Conservation (phyloP, 2,888 invertebrate genomes). For the Colostygia pectinataria region DNA sequence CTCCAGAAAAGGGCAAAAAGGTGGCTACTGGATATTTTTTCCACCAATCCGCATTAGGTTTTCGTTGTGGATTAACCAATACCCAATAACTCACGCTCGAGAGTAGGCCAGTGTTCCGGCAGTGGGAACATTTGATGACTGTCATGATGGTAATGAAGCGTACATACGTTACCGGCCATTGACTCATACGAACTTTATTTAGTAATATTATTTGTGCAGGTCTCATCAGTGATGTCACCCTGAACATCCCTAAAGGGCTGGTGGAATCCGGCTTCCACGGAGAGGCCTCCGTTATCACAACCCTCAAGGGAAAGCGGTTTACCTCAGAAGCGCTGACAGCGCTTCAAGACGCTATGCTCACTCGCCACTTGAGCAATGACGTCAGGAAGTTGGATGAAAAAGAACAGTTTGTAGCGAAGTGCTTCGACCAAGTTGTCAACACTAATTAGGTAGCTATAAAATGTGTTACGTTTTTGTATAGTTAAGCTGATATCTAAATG, state of each 20-base stretch:
- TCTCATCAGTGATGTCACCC: constrained; percentile 85
- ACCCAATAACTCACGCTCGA: too few relatives aligned
- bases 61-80: too few relatives aligned
- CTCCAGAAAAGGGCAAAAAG: too few relatives aligned
- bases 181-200: too few relatives aligned
- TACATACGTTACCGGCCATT: too few relatives aligned
- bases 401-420: constrained; percentile 85
- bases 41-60: too few relatives aligned
- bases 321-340: constrained; percentile 84
- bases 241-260: constrained; percentile 85
- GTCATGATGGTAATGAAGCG: too few relatives aligned
- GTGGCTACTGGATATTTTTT: too few relatives aligned
- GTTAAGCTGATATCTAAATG: constrained; percentile 9
- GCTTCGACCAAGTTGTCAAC: constrained; percentile 85
- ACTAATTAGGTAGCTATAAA: constrained; percentile 59
- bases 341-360: constrained; percentile 81
- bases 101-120: too few relatives aligned
- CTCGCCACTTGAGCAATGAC: constrained; percentile 58
- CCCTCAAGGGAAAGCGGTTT: constrained; percentile 86
- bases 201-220: constrained; percentile 49
- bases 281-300: constrained; percentile 85
- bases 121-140: too few relatives aligned
- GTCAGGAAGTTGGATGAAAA: constrained; percentile 74
- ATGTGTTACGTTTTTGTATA: constrained; percentile 16
- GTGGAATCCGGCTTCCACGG: constrained; percentile 83